phyloP scores from a whole-genome alignment of 1,140 invertebrate genomes.

The Bombus haemorrhoidalis region DNA sequence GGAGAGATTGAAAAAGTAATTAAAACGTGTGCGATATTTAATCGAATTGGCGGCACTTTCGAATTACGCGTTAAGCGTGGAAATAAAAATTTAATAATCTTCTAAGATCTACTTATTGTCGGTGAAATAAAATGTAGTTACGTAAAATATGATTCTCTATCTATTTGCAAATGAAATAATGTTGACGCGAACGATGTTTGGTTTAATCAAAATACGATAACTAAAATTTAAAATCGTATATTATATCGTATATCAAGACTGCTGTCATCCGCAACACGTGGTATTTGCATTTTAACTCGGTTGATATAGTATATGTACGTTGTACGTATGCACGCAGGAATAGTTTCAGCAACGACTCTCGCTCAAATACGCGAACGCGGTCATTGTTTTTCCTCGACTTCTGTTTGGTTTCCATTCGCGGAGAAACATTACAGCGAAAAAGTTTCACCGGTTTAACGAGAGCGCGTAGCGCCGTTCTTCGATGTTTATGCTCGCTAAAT shows the following conservation, averaged over 20 bases:
- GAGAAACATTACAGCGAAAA: background rate
- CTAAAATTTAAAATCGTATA: background rate
- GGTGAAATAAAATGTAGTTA: no score
- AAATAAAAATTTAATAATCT: background rate
- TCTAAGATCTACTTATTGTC: no score
- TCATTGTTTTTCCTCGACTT: background rate
- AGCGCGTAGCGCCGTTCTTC: conserved; percentile 23
- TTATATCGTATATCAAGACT: background rate
- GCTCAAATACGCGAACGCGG: background rate
- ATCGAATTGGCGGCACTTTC: background rate
- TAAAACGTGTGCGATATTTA: background rate
- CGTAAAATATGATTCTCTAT: no score
- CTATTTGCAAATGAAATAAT: background rate
- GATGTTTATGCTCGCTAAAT: conserved; percentile 31
- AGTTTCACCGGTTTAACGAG: conserved; percentile 36
- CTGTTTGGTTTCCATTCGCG: background rate
- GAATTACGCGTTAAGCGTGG: background rate
- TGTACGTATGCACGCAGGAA: background rate
- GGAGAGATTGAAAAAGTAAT: background rate
- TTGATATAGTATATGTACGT: no score
- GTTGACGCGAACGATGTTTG: no score
- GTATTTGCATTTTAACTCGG: conserved; percentile 1
- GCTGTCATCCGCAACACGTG: background rate
- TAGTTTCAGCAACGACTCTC: conserved; percentile 4
- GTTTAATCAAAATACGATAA: background rate